Conservation (phyloP, 2,888 invertebrate species). For the Dasypolia templi region DNA sequence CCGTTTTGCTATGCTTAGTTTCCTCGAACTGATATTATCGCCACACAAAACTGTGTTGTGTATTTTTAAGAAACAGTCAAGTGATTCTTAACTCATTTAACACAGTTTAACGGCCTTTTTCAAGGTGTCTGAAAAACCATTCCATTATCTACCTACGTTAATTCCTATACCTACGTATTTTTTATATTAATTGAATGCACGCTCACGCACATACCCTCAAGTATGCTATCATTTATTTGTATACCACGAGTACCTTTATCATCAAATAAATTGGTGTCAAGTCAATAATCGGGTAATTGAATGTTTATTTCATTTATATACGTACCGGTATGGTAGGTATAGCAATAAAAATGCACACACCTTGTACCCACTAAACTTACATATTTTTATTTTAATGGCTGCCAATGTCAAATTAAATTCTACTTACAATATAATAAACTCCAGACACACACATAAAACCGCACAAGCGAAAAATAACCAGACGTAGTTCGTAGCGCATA, state of each 20-base stretch:
- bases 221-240: background rate
- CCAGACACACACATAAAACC: constrained; percentile 20
- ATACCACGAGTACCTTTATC: background rate
- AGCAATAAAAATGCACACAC: background rate
- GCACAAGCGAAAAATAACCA: constrained; percentile 9
- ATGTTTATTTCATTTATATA: background rate
- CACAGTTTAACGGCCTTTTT: background rate
- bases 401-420: background rate
- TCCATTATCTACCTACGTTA: background rate
- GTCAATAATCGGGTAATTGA: background rate
- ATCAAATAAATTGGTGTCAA: background rate
- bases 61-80: constrained; percentile 9
- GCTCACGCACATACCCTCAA: background rate
- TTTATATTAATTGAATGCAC: background rate
- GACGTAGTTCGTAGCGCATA: constrained; percentile 20
- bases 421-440: constrained; percentile 14
- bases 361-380: background rate
- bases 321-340: too few relatives aligned
- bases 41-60: background rate
- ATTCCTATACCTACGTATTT: background rate
- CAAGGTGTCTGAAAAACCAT: background rate
- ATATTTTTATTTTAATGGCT: background rate
- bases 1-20: background rate
- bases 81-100: background rate
- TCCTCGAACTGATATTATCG: background rate